Conservation (phyloP, 2,797 vertebrate species). For the Halcyon smyrnensis region DNA sequence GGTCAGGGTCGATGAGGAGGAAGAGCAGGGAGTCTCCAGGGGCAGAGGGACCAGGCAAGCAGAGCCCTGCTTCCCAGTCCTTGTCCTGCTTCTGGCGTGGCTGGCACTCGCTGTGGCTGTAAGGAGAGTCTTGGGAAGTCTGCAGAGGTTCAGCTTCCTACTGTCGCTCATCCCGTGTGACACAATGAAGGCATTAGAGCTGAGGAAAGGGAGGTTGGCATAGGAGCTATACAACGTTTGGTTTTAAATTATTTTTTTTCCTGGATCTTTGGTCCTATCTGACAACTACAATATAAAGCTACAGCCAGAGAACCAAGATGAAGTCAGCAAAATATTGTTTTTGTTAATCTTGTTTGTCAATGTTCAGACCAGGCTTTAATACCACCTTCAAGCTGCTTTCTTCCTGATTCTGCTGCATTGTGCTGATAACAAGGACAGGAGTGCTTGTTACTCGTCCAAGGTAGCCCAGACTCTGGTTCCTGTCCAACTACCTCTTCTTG, state of each 20-base stretch:
- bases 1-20: neutral
- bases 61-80: neutral
- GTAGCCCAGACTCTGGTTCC: neutral
- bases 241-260: neutral
- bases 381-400: neutral
- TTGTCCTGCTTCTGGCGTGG: neutral
- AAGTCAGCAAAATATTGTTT: neutral
- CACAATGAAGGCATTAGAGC: neutral
- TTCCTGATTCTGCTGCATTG: neutral
- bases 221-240: neutral
- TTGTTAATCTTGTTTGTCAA: neutral
- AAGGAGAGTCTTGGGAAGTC: neutral
- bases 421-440: neutral
- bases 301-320: neutral
- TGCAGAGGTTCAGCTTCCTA: neutral
- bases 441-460: neutral
- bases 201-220: neutral
- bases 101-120: rapidly evolving
- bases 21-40: neutral
- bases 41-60: neutral
- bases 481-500: neutral
- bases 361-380: neutral
- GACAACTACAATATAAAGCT: neutral
- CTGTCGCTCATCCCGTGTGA: neutral
- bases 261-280: neutral